Conservation (phyloP, 2,888 invertebrate genomes). For the Hypercompe scribonia region DNA sequence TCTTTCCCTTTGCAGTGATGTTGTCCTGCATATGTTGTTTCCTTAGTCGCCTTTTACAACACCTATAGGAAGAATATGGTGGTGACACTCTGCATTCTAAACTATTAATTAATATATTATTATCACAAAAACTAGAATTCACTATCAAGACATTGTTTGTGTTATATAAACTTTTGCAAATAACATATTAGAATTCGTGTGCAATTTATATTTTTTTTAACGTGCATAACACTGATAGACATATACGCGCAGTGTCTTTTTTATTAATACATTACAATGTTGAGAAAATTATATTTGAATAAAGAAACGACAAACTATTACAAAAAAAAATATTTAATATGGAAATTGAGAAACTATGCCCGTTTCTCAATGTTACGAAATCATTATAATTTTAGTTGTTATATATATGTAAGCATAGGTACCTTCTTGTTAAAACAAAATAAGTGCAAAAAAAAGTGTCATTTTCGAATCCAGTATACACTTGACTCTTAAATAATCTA, state of each 20-base stretch:
- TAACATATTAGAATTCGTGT: neutral
- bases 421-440: neutral
- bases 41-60: too few species aligned
- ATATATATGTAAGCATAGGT: neutral
- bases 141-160: conserved; percentile 19
- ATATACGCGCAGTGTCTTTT: too few species aligned
- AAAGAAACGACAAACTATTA: conserved; percentile 8
- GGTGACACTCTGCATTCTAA: too few species aligned
- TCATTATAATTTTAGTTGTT: neutral
- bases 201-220: neutral
- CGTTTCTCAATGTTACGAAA: neutral
- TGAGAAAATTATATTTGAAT: neutral
- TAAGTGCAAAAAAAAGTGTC: neutral
- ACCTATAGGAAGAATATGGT: too few species aligned
- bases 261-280: neutral
- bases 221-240: neutral
- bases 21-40: too few species aligned
- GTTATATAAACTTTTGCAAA: conserved; percentile 7
- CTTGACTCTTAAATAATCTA: too few species aligned
- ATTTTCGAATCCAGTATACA: neutral
- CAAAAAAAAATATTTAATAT: neutral
- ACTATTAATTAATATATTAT: conserved; percentile 28
- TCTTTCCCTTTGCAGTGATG: too few species aligned
- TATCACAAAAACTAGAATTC: conserved; percentile 36
- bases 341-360: neutral